Conservation (phyloP, 2,888 invertebrate genomes). For the Melanchra persicariae region DNA sequence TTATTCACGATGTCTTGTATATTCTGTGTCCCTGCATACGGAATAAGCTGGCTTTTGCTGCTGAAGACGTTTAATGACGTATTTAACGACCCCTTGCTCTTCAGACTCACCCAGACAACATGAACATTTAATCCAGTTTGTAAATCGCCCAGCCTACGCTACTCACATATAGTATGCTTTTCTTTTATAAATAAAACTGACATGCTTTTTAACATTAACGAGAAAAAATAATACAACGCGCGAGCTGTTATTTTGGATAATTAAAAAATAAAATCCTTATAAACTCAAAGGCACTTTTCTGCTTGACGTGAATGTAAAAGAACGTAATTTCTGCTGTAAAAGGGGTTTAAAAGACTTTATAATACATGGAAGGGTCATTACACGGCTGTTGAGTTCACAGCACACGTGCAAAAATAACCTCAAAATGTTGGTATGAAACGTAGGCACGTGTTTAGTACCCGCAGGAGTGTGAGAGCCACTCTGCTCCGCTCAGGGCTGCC, state of each 20-base stretch:
- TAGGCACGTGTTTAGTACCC: conserved; percentile 64
- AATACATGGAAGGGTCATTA: conserved; percentile 86
- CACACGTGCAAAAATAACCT: conserved; percentile 84
- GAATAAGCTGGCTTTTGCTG: conserved; percentile 64
- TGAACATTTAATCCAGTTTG: conserved; percentile 53
- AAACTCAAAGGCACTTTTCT: conserved; percentile 82
- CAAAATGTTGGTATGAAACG: conserved; percentile 72
- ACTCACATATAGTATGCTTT: background rate
- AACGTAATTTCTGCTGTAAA: conserved; percentile 82
- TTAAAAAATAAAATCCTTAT: conserved; percentile 71
- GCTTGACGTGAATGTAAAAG: conserved; percentile 81
- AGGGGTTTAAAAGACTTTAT: conserved; percentile 84
- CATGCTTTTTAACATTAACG: conserved; percentile 4
- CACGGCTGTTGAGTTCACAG: conserved; percentile 85
- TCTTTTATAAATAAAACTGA: conserved; percentile 20
- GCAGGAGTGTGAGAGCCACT: conserved; percentile 63
- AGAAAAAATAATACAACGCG: conserved; percentile 18
- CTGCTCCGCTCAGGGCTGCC: conserved; percentile 49
- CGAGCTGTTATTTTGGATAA: conserved; percentile 59
- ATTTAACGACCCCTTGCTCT: conserved; percentile 62
- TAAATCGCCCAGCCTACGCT: conserved; percentile 14
- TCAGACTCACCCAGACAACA: conserved; percentile 49
- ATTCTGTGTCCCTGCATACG: conserved; percentile 57
- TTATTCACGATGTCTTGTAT: conserved; percentile 66
- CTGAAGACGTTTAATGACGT: conserved; percentile 66